phyloP scores from a whole-genome alignment of 2,888 invertebrate genomes.

The Lottia scabra region DNA sequence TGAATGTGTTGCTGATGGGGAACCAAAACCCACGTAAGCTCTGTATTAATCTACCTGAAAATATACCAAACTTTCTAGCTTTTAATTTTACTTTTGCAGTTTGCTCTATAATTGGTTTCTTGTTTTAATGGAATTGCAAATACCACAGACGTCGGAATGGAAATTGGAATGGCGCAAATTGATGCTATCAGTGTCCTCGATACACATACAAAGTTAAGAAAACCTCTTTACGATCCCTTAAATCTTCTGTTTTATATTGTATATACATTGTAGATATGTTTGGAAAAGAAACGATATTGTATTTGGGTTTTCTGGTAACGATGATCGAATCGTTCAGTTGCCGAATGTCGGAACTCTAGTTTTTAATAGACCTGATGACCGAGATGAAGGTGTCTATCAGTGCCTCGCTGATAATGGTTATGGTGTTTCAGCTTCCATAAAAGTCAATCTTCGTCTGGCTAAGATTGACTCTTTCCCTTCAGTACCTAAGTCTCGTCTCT shows the following conservation, averaged over 20 bases:
- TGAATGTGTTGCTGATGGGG: conserved; percentile 95
- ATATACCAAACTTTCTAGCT: no score
- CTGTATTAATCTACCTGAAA: not conserved
- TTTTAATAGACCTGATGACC: conserved; percentile 87
- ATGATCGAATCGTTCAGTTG: conserved; percentile 93
- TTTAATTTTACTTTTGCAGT: no score
- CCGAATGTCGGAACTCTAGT: conserved; percentile 90
- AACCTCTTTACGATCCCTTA: no score
- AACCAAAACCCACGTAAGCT: conserved; percentile 91
- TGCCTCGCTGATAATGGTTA: conserved; percentile 94
- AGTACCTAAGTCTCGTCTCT: not conserved
- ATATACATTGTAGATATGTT: conserved; percentile 71
- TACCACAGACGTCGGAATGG: no score
- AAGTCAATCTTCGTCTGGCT: conserved; percentile 52
- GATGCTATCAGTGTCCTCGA: no score
- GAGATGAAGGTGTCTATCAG: conserved; percentile 94
- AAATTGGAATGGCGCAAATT: no score
- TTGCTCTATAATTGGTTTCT: no score
- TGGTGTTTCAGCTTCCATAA: conserved; percentile 88
- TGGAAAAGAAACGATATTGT: conserved; percentile 97
- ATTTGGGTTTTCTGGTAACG: conserved; percentile 96
- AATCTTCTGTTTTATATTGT: not conserved
- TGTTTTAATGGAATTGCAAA: no score
- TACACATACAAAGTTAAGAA: no score
- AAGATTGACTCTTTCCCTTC: conserved; percentile 67